Percentiles rank a stretch among this genome's conserved stretches.
Evolutionary conservation across 2,888 invertebrate genomes (phyloP).

Genomic region (Thera obeliscata): DNA sequence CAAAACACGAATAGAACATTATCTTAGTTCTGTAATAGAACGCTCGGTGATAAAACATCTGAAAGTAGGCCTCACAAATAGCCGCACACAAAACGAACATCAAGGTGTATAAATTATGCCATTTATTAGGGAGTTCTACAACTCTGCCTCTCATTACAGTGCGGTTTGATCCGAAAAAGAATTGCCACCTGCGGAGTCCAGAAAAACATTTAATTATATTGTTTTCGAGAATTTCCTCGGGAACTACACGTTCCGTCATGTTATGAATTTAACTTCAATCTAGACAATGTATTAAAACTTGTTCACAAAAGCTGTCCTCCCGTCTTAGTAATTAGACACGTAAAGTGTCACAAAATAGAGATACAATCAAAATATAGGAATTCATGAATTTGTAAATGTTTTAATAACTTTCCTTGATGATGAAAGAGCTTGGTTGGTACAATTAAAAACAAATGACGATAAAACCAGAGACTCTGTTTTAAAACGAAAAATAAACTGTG

Average conservation of each 20-base stretch:
- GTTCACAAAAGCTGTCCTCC: too few relatives aligned
- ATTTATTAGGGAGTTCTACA: slow-evolving; percentile 31
- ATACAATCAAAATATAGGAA: background rate
- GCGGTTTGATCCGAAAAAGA: slow-evolving; percentile 45
- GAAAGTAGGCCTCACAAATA: slow-evolving; percentile 37
- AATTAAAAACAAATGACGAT: slow-evolving; percentile 8
- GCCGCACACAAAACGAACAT: slow-evolving; percentile 42
- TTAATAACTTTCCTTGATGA: slow-evolving; percentile 6
- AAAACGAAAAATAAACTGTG: background rate
- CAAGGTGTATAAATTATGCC: slow-evolving; percentile 47
- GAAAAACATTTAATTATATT: slow-evolving; percentile 48
- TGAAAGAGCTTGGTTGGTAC: background rate
- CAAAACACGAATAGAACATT: slow-evolving; percentile 31
- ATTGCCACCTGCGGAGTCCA: slow-evolving; percentile 43
- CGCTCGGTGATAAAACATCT: slow-evolving; percentile 36
- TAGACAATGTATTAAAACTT: too few relatives aligned
- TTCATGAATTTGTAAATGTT: slow-evolving; percentile 5
- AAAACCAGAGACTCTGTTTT: background rate
- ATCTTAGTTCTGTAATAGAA: slow-evolving; percentile 34
- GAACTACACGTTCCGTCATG: slow-evolving; percentile 11
- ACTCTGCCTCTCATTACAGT: slow-evolving; percentile 43
- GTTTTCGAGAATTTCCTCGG: slow-evolving; percentile 32
- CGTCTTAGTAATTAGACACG: too few relatives aligned
- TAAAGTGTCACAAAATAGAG: background rate
- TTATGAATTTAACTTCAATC: background rate